These are phyloP conservation scores for Zaprionus ghesquierei DNA, from an alignment of 1,140 invertebrate species.

Conservation along the genomic window DNA sequence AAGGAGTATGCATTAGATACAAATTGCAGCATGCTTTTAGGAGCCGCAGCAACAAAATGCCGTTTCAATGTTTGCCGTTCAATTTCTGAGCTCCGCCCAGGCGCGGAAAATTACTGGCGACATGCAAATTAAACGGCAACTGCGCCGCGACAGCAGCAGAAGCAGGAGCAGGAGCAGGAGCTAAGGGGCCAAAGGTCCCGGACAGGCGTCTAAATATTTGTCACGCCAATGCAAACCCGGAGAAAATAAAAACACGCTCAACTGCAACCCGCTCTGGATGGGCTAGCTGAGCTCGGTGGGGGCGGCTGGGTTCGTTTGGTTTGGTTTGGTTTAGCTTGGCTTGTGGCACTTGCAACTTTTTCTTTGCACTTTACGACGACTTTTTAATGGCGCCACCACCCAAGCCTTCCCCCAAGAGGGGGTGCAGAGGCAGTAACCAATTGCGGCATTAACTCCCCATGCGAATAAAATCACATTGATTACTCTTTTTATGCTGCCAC, in stretches of 20 bases:
- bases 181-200: background rate
- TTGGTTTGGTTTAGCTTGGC: too few species aligned
- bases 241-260: slow-evolving; percentile 8
- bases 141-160: too few species aligned
- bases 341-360: background rate
- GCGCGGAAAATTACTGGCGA: slow-evolving; percentile 20
- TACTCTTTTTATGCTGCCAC: slow-evolving; percentile 50
- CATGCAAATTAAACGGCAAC: slow-evolving; percentile 20
- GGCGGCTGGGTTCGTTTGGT: too few species aligned
- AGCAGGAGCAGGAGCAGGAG: background rate
- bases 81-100: slow-evolving; percentile 18
- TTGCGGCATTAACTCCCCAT: slow-evolving; percentile 43
- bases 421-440: background rate
- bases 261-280: background rate
- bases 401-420: too few species aligned
- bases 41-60: background rate
- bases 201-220: slow-evolving; percentile 43
- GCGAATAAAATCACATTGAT: slow-evolving; percentile 61
- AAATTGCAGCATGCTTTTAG: slow-evolving; percentile 8
- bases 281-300: too few species aligned
- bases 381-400: background rate
- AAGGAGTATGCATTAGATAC: background rate
- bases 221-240: slow-evolving; percentile 34
- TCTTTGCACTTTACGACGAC: slow-evolving; percentile 6
- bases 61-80: slow-evolving; percentile 7